Base-by-base conservation (phyloP, 2,797 vertebrate species). In the Rhyacichthys aspro region DNA sequence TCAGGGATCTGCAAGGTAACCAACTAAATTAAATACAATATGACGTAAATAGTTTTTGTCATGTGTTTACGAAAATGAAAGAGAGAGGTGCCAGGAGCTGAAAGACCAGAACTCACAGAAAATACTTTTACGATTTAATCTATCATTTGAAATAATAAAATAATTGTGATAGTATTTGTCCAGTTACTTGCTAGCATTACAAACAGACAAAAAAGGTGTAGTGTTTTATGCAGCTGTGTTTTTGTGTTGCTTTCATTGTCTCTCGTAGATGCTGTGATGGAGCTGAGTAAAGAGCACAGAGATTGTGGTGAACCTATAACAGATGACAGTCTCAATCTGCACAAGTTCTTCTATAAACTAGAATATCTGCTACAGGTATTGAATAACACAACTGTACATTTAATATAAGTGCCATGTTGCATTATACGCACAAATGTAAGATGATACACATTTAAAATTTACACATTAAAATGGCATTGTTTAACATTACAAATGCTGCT, bases 341-440 rank as follows among this genome's bases (percentile, higher is more conserved):
- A 96, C 73, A 99, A 96, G 81, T 96, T 98, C 79, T 99, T 94
- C 67, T 98, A 95, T 69, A 99, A 97, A 75, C 91, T 99, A 5
- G 97, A 99, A 63, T 99, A 98, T 69, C 93, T 99, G 65, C 83
- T 99, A 43, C 97, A 99, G 91, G 97, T 98, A 91, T 63, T 34
- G 7, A n/a, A 48, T 32, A 28, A 47, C 28, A 15, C 23, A 47
- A n/a, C n/a, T n/a, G n/a, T n/a, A n/a, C n/a, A 28, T 28, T 28
- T 28, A 28, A 28, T 28, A 28, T 28, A 28, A 5, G 23, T 28
- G 23, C 7, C 4, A 28, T 28, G 3, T 28, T 28, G 23, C 23
- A 3, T 28, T 2, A 28, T 28, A 28, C 4, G 1, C 23, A 28
- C 4, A 28, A 28, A 28, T 28, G 7, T 5, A n/a, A n/a, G n/a